These are phyloP conservation scores for Alligator mississippiensis DNA, from an alignment of 2,113 vertebrate genomes.

Conservation along the genomic window DNA sequence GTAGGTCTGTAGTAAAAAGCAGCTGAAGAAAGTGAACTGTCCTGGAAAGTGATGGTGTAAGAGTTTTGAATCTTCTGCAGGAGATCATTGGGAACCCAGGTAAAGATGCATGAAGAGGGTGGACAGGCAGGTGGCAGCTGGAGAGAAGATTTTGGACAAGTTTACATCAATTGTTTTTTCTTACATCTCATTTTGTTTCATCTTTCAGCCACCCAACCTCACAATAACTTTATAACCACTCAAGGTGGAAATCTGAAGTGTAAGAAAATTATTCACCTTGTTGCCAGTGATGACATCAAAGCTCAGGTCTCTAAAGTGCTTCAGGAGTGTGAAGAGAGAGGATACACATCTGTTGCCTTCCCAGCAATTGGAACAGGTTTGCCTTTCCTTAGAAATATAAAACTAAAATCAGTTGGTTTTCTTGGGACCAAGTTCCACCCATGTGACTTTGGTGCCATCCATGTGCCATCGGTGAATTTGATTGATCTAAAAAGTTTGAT, in stretches of 20 bases:
- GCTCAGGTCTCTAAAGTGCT: conserved; percentile 75
- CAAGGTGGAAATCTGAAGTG: conserved; percentile 83
- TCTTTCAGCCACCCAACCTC: conserved; percentile 74
- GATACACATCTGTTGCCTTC: conserved; percentile 81
- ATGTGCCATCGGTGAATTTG: neutral
- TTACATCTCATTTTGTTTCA: neutral
- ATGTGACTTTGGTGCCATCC: neutral
- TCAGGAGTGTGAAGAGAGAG: conserved; percentile 75
- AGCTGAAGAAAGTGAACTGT: neutral
- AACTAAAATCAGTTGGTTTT: neutral
- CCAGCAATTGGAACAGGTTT: conserved; percentile 94
- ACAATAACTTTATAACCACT: conserved; percentile 78
- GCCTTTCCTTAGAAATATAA: neutral
- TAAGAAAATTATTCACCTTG: conserved; percentile 87
- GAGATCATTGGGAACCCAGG: neutral
- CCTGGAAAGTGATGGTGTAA: neutral
- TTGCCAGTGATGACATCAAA: conserved; percentile 64
- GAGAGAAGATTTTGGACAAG: neutral
- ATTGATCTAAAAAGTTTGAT: neutral
- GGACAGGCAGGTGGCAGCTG: neutral
- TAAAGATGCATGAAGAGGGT: neutral
- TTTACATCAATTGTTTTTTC: neutral
- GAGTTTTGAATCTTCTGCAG: neutral
- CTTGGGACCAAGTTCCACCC: neutral
- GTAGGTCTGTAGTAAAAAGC: neutral